Evolutionary conservation across 1,140 invertebrate species (phyloP).

Genomic region (Apis laboriosa): DNA sequence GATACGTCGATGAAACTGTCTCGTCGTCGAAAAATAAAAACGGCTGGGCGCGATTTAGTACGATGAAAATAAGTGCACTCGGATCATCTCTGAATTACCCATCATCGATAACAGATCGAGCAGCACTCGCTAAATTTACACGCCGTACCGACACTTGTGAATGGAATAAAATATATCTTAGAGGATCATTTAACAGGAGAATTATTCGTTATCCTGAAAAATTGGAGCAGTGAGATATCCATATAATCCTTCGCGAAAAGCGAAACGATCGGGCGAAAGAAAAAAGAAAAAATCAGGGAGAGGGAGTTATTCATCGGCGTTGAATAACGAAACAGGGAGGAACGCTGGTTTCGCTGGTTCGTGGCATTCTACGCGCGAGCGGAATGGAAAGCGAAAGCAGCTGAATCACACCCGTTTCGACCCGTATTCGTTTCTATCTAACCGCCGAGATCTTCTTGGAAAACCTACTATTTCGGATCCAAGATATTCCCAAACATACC

Average conservation of each 20-base stretch:
- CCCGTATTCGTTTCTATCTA: neutral
- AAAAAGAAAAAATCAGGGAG: neutral
- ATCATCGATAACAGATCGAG: slow-evolving; percentile 54
- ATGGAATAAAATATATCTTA: too few species aligned
- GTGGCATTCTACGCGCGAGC: neutral
- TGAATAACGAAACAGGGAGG: slow-evolving; percentile 1
- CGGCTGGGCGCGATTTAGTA: slow-evolving; percentile 40
- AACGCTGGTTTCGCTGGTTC: neutral
- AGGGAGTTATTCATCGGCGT: neutral
- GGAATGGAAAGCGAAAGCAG: slow-evolving; percentile 33
- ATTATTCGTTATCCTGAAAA: neutral
- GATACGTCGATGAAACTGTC: slow-evolving; percentile 56
- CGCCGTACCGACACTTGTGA: too few species aligned
- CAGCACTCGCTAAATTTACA: neutral
- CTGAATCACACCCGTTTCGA: slow-evolving; percentile 11
- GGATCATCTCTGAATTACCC: slow-evolving; percentile 42
- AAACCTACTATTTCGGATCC: neutral
- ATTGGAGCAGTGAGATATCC: neutral
- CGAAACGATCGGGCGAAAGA: neutral
- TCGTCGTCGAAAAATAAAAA: slow-evolving; percentile 60
- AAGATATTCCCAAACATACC: too few species aligned
- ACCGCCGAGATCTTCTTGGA: neutral
- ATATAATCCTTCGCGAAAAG: neutral
- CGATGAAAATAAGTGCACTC: slow-evolving; percentile 62
- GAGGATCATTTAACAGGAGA: too few species aligned